Base-by-base conservation (phyloP, 2,797 vertebrate genomes). In the Cynodonichthys magdalenae region DNA sequence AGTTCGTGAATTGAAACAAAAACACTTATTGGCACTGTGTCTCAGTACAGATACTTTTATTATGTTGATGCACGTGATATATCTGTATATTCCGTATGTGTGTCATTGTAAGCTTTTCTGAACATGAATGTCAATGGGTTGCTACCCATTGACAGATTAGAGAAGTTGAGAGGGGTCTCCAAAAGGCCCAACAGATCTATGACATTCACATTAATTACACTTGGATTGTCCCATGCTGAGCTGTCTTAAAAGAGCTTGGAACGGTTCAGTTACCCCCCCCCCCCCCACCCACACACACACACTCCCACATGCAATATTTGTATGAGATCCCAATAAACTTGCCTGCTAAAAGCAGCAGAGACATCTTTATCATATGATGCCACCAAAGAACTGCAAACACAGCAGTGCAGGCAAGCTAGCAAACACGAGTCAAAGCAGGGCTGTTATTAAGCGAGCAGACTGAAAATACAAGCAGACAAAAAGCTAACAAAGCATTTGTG, bases 391-490 rank as follows among this genome's bases (percentile, higher is more conserved):
- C 17, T 72, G 69, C 69, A 82, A 84, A 87, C 71, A 72, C 56
- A 71, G 71, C 56, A 53, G 34, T 45, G 42, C 75, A 77, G 4
- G 42, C 68, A 59, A 41, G 60, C 69, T 17, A 28, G 47, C 66
- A 83, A 59, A 67, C 63, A 69, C 59, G 80, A 84, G 79, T 77
- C 72, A 71, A 69, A 73, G 76, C 79, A 84, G 86, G 77, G 87
- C 84, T 90, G 81, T 89, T 69, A 90, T 91, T 90, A 90, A 75
- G 66, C 46, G 12, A 63, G 75, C 72, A 82, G 82, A 82, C 84
- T 80, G 77, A 69, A 87, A 83, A 83, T 75, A 75, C 63, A 71
- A 78, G 75, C 65, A 71, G 77, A 80, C 69, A 66, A 34, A 53
- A 58, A 81, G 77, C 74, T 69, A 83, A 81, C 75, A 82, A 80